Conservation (phyloP, 37 sponge, comb jelly and placozoan genomes). For the Chondrosia reniformis region DNA sequence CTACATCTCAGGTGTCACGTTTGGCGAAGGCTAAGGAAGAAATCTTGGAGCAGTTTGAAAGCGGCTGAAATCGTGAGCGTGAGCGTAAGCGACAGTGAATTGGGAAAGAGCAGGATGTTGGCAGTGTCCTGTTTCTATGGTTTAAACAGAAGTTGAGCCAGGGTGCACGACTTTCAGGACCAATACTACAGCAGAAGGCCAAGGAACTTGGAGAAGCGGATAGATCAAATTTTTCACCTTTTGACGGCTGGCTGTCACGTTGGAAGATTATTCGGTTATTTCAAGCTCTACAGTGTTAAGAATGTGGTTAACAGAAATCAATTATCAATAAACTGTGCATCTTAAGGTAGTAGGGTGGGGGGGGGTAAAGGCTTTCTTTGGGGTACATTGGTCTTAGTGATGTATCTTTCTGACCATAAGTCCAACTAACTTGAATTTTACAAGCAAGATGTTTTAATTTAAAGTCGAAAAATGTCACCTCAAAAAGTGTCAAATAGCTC, state of each 20-base stretch:
- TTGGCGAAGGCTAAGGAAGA: neutral
- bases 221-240: constrained; percentile 20
- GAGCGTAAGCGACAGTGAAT: constrained; percentile 1
- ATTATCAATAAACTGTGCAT: no score
- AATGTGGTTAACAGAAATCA: no score
- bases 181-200: constrained; percentile 26
- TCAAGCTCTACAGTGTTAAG: no score
- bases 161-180: constrained; percentile 29
- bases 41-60: neutral
- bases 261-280: constrained; percentile 27
- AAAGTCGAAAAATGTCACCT: no score
- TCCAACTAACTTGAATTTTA: no score
- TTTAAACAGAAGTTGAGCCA: constrained; percentile 27
- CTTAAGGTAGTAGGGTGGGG: no score
- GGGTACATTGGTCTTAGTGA: no score
- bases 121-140: constrained; percentile 18
- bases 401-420: no score
- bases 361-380: no score
- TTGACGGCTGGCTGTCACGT: constrained; percentile 34
- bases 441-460: no score
- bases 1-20: neutral
- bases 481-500: no score
- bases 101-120: constrained; percentile 29
- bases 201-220: neutral
- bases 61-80: neutral